phyloP scores from a whole-genome alignment of 2,113 vertebrate species.

The Myrmophylax atrothorax region DNA sequence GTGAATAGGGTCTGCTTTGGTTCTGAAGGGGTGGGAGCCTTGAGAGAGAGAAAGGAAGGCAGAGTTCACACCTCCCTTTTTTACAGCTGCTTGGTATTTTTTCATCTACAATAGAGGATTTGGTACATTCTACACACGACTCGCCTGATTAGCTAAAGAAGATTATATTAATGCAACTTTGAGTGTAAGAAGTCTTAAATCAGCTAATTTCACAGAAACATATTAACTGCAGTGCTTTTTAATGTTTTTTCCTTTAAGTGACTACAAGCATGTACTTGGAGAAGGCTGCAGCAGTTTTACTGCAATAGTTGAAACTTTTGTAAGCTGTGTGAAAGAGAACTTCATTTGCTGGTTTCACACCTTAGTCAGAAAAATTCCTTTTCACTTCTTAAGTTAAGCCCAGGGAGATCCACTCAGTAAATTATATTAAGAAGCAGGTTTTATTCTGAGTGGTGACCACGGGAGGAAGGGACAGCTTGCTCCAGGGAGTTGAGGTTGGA shows the following conservation, averaged over 20 bases:
- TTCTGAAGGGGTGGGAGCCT: neutral
- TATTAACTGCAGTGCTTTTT: neutral
- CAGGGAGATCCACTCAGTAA: neutral
- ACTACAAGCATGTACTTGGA: neutral
- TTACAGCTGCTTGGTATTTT: neutral
- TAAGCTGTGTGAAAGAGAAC: neutral
- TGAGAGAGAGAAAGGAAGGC: neutral
- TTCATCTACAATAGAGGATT: neutral
- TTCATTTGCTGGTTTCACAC: rapidly evolving
- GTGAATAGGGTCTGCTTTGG: neutral
- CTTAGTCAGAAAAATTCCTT: neutral
- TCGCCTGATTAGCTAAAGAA: neutral
- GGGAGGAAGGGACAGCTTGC: neutral
- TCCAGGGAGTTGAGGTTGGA: neutral
- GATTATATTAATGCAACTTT: neutral
- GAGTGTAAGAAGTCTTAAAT: neutral
- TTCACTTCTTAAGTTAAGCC: neutral
- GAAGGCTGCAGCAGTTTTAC: neutral
- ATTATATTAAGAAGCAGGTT: neutral
- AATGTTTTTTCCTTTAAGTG: neutral
- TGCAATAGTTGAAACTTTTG: neutral
- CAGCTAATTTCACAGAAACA: neutral
- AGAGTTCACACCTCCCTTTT: neutral
- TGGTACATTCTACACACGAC: neutral
- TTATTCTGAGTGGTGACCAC: neutral